A percentile compares a stretch with the other conserved stretches of the same genome.
Conservation (phyloP, 2,797 vertebrate species). For the Notamacropus eugenii region DNA sequence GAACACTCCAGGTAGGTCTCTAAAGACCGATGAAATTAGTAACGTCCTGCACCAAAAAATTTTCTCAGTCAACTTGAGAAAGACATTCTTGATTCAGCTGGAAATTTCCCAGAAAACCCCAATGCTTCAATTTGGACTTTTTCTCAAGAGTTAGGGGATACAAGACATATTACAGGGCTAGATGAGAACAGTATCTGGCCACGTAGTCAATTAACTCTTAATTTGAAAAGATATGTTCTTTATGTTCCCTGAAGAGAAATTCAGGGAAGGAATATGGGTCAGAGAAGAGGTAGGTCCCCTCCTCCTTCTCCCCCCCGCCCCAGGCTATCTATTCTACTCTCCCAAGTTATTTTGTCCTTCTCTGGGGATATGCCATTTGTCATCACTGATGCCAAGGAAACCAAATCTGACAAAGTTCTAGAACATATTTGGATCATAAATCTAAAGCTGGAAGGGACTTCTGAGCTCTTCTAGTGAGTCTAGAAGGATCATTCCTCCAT, state of each 20-base stretch:
- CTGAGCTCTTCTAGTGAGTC: background rate
- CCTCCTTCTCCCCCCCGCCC: too few relatives aligned
- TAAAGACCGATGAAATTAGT: constrained; percentile 5
- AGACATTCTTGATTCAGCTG: constrained; percentile 45
- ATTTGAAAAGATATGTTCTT: background rate
- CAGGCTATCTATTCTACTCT: background rate
- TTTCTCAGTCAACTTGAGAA: background rate
- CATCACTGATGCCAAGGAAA: background rate
- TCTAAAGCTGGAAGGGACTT: background rate
- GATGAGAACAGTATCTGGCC: background rate
- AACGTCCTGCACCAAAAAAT: background rate
- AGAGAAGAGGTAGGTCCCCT: background rate
- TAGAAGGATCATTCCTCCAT: background rate
- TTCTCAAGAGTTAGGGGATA: background rate
- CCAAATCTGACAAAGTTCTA: background rate
- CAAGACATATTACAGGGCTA: background rate
- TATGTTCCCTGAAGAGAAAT: background rate
- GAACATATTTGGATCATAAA: background rate
- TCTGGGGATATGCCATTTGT: background rate
- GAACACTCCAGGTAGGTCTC: background rate
- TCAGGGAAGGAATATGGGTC: background rate
- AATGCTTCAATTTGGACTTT: constrained; percentile 22
- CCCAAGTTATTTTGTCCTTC: background rate
- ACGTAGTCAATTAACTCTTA: background rate
- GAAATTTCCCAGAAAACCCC: constrained; percentile 47